Evolutionary conservation across 2,113 vertebrate genomes (phyloP).

Genomic region (Anas platyrhynchos): DNA sequence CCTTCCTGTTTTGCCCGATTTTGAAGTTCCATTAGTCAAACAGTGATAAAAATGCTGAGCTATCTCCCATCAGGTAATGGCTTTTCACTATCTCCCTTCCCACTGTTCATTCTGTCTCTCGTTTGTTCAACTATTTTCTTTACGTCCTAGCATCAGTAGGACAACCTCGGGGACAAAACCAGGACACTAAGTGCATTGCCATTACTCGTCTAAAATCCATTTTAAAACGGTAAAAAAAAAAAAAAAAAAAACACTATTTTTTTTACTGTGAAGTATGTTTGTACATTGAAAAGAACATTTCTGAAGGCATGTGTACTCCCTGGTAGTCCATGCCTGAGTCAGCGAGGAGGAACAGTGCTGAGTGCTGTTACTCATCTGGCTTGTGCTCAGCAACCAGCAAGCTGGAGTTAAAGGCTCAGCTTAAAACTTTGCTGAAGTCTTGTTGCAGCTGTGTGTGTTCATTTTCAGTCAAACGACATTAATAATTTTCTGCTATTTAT

Average conservation of each 20-base stretch:
- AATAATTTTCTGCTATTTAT: neutral
- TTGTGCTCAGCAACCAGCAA: neutral
- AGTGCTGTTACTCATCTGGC: neutral
- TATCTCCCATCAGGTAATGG: constrained; percentile 30
- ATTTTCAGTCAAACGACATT: neutral
- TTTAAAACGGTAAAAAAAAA: neutral
- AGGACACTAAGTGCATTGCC: neutral
- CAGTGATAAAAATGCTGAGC: constrained; percentile 25
- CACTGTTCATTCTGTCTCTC: constrained; percentile 1
- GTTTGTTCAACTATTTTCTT: neutral
- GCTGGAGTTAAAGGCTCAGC: neutral
- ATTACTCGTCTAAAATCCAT: neutral
- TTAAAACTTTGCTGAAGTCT: neutral
- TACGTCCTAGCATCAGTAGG: neutral
- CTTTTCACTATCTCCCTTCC: constrained; percentile 18
- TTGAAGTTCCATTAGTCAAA: constrained; percentile 22
- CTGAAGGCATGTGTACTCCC: neutral
- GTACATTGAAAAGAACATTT: neutral
- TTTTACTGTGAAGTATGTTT: neutral
- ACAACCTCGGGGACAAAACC: neutral
- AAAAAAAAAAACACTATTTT: neutral
- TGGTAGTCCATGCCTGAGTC: neutral
- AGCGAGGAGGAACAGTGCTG: neutral
- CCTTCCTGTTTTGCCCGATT: neutral
- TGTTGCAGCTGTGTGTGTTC: neutral